A percentile compares a stretch with the other conserved stretches of the same genome.
These are phyloP conservation scores for Phylloscopus whistleri DNA, from an alignment of 2,113 vertebrate genomes.

Conservation along the genomic window DNA sequence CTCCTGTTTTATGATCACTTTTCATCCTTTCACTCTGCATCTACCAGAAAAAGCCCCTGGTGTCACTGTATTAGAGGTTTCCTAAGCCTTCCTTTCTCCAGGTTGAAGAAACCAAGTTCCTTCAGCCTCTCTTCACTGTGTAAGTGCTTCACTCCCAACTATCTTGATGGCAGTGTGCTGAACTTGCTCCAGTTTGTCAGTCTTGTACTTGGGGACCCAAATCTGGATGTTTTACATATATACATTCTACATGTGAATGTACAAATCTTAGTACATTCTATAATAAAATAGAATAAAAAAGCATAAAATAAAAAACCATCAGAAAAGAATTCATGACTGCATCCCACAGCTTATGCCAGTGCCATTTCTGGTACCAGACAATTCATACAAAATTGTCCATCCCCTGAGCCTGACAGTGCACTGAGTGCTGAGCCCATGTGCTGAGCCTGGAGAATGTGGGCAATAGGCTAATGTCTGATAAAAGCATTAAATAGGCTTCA, in stretches of 20 bases:
- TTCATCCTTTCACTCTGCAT: not conserved
- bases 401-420: not conserved
- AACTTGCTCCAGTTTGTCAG: not conserved
- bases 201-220: not conserved
- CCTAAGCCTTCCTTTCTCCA: not conserved
- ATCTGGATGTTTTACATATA: not conserved
- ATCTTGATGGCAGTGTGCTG: not conserved
- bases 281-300: not conserved
- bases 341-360: not conserved
- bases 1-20: not conserved
- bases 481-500: not conserved
- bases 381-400: not conserved
- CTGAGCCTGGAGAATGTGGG: not conserved
- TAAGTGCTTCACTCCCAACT: not conserved
- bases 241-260: not conserved
- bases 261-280: not conserved
- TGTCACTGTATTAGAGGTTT: not conserved
- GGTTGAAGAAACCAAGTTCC: not conserved
- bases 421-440: not conserved
- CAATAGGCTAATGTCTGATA: not conserved
- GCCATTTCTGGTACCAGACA: not conserved
- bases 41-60: not conserved
- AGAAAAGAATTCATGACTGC: not conserved
- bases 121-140: not conserved
- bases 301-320: accelerated